These are phyloP conservation scores for Percopsis omiscomaycus DNA, from an alignment of 2,797 vertebrate species.

Conservation along the genomic window DNA sequence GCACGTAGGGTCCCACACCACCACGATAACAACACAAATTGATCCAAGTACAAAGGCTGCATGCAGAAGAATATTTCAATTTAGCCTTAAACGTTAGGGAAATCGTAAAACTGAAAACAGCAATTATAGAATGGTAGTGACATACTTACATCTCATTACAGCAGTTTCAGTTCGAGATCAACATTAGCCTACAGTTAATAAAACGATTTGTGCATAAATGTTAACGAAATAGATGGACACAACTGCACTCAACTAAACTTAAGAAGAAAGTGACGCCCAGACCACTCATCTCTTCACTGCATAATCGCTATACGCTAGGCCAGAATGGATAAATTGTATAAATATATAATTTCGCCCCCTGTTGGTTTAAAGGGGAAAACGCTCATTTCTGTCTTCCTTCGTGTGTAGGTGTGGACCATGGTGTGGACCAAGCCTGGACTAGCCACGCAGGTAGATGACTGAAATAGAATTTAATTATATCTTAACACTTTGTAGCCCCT, in stretches of 20 bases:
- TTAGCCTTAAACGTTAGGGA: background rate
- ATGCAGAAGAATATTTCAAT: background rate
- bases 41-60: constrained; percentile 60
- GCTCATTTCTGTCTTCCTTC: too few species aligned
- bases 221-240: background rate
- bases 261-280: too few species aligned
- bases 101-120: background rate
- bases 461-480: too few species aligned
- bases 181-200: constrained; percentile 33
- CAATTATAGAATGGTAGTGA: background rate
- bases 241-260: background rate
- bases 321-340: too few species aligned
- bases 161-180: constrained; percentile 40
- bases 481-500: too few species aligned
- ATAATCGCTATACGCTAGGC: too few species aligned
- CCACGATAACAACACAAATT: constrained; percentile 52
- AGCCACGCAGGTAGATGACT: too few species aligned
- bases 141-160: constrained; percentile 67
- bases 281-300: too few species aligned
- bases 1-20: constrained; percentile 52
- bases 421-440: too few species aligned
- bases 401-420: too few species aligned
- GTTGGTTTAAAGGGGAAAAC: too few species aligned
- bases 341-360: too few species aligned
- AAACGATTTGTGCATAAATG: constrained; percentile 7